Evolutionary conservation across 2,113 vertebrate species (phyloP).

Genomic region (Poecilia latipinna): DNA sequence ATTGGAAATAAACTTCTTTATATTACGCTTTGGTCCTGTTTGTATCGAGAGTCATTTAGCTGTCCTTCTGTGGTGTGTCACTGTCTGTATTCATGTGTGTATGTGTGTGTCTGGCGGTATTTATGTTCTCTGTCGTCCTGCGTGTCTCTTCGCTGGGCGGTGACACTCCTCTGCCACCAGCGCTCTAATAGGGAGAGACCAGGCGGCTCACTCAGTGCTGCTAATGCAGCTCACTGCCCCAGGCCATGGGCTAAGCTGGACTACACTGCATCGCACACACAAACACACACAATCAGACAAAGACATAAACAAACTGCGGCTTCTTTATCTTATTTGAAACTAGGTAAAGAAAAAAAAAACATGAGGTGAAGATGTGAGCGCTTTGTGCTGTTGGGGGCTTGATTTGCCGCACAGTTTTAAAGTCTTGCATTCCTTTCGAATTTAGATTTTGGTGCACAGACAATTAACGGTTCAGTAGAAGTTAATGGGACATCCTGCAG

Average conservation of each 20-base stretch:
- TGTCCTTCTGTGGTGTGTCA: constrained; percentile 23
- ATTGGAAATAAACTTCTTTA: neutral
- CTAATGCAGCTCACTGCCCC: constrained; percentile 78
- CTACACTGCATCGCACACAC: constrained; percentile 52
- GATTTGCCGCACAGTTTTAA: constrained; percentile 18
- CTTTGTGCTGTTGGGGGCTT: constrained; percentile 27
- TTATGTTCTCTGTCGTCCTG: constrained; percentile 19
- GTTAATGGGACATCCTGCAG: constrained; percentile 32
- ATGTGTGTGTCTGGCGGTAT: constrained; percentile 13
- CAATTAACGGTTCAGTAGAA: constrained; percentile 36
- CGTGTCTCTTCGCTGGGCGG: constrained; percentile 45
- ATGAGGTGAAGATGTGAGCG: constrained; percentile 33
- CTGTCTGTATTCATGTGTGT: constrained; percentile 5
- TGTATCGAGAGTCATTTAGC: constrained; percentile 19
- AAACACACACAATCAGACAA: constrained; percentile 30
- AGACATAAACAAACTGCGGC: constrained; percentile 39
- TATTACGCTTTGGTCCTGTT: constrained; percentile 12
- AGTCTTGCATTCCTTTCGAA: constrained; percentile 2
- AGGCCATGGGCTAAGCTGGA: constrained; percentile 75
- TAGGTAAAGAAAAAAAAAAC: constrained; percentile 31
- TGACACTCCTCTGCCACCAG: constrained; percentile 79
- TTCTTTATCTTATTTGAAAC: constrained; percentile 38
- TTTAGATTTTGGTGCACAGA: constrained; percentile 18
- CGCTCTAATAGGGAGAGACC: constrained; percentile 76
- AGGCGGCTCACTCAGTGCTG: constrained; percentile 72